Conservation (phyloP, 2,113 vertebrate species). For the Clarias batrachus region DNA sequence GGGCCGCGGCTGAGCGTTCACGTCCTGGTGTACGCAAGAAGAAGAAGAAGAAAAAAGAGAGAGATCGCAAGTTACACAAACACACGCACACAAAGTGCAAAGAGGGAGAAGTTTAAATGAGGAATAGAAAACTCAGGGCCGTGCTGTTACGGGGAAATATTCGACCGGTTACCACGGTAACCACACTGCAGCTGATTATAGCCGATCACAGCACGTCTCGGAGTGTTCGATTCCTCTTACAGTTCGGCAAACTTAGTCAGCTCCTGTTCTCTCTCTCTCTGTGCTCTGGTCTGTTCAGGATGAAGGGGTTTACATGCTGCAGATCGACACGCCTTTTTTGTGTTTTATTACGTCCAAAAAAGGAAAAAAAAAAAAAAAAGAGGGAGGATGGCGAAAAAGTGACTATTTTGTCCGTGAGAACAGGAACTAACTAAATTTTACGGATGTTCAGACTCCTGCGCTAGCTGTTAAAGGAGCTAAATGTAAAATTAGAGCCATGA, state of each 20-base stretch:
- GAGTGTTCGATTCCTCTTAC: background rate
- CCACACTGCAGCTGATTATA: background rate
- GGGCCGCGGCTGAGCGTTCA: conserved; percentile 86
- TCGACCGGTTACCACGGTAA: background rate
- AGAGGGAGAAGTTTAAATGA: too few relatives aligned
- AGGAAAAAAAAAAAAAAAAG: background rate
- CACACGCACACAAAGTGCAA: background rate
- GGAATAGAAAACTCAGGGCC: background rate
- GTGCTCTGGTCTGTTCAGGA: background rate
- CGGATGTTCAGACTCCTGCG: background rate
- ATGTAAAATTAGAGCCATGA: conserved; percentile 6
- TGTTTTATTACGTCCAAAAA: background rate
- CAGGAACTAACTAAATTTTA: background rate
- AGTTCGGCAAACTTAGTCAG: background rate
- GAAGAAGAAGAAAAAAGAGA: too few relatives aligned
- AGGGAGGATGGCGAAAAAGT: background rate
- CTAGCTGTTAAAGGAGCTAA: conserved; percentile 8
- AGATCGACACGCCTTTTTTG: background rate
- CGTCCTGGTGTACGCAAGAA: conserved; percentile 70
- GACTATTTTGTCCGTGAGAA: background rate
- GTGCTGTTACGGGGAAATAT: background rate
- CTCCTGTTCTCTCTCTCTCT: background rate
- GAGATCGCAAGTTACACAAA: background rate
- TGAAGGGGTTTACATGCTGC: background rate
- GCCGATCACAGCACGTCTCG: background rate